Evolutionary conservation across 2,797 vertebrate genomes (phyloP).

Genomic region (Tapera naevia): DNA sequence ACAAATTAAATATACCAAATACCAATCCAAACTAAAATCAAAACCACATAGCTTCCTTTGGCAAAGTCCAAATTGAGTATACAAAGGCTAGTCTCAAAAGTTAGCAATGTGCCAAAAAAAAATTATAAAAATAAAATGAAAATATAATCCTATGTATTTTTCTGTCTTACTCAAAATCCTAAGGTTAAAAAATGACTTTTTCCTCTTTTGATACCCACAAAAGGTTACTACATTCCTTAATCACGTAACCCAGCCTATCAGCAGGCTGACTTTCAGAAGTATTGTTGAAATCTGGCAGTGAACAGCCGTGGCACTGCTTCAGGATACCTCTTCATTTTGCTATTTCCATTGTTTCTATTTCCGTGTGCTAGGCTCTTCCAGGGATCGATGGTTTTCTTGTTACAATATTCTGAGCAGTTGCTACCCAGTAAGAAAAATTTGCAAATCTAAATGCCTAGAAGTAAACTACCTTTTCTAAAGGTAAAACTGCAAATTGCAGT

Average conservation of each 20-base stretch:
- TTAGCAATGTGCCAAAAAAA: neutral
- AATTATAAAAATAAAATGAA: neutral
- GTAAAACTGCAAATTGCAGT: neutral
- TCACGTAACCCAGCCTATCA: neutral
- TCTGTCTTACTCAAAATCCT: neutral
- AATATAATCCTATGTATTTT: neutral
- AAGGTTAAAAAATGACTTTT: neutral
- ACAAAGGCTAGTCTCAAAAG: neutral
- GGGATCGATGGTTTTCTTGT: neutral
- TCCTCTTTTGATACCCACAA: neutral
- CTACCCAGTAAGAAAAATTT: neutral
- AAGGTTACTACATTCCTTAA: neutral
- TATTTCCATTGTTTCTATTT: neutral
- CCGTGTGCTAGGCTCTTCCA: accelerated
- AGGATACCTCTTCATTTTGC: neutral
- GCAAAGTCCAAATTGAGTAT: neutral
- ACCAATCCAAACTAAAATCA: neutral
- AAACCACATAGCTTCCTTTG: neutral
- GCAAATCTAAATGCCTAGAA: neutral
- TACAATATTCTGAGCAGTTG: neutral
- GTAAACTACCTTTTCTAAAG: neutral
- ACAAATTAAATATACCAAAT: neutral
- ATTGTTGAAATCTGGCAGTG: neutral
- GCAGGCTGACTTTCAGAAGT: neutral
- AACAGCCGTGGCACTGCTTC: neutral